Evolutionary conservation across 2,797 vertebrate species (phyloP), one percentile per base, ranked within the genome.

Genomic region (Oophaga sylvatica): DNA sequence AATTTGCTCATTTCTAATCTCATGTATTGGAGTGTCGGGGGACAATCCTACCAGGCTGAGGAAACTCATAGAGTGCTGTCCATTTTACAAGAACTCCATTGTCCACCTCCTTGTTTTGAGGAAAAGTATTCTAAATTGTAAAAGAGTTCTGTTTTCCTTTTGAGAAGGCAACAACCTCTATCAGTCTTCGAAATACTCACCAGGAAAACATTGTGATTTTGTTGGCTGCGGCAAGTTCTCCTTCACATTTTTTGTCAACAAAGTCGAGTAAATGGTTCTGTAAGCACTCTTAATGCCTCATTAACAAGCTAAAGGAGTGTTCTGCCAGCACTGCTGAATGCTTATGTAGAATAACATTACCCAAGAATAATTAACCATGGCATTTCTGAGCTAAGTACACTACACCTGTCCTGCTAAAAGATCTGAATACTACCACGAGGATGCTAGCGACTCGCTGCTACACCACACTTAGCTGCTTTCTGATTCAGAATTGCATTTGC

Each of bases 401-500:
- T 88, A 45, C 62, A 86, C 87, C 79, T 81, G 83, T 81, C 85
- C 15, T 70, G 59, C 20, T n/a, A 68, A 75, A 81, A 76, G 60
- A 19, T 17, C 3, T 77, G 71, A 81, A n/a, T 60, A 31, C 35
- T 20, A 87, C 8, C 60, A 62, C 0, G 20, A 73, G 41, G 31
- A 89, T 17, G 56, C 12, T 77, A 19, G 13, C 19, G 65, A n/a
- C 16, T n/a, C n/a, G 48, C 59, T 67, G 11, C 6, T 68, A 68
- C 71, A 63, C 62, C 77, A 67, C 70, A 68, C 53, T 71, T 57
- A 79, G 70, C 48, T 76, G 48, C 48, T 17, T 85, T 60, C 60
- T 41, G 62, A 48, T n/a, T 70, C 80, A 35, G 80, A 81, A 35
- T 86, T 83, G 53, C 73, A 89, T 89, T 89, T 89, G 80, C 86